Base-by-base conservation (phyloP, 2,888 invertebrate genomes). In the Trachelus iudaicus region DNA sequence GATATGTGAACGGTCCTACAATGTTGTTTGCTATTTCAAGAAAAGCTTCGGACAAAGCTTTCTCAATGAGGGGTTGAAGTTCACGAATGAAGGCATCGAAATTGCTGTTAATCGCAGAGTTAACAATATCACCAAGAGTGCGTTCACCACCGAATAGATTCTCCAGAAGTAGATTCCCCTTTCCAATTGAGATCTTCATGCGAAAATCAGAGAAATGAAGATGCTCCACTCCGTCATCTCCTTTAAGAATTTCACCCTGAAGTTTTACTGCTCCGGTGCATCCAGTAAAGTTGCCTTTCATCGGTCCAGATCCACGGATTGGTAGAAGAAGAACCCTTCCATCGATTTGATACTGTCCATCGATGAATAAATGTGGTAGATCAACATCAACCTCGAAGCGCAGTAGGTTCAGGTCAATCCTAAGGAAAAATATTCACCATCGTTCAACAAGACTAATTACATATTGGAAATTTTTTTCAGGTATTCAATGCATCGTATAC, bases 121-220 rank as follows among this genome's bases (percentile, higher is more conserved):
- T 95, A 0, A 94, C 90, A n/a, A 93, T 91, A 23, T 91, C 90
- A 93, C 95, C 94, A 74, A 95, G 91, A 71, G 92, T 90, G 84
- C 93, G 93, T 85, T 95, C 94, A 11, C 94, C 94, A 31, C 93
- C 93, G 89, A 94, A 94, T 23, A 95, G 92, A 76, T 94, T 94
- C 0, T 94, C 93, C 0, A 95, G 90, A 69, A 90, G 87, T 69
- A 95, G 85, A 40, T 90, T 90, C 85, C 94, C 94, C 85, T 94
- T 94, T 77, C 93, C 93, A 69, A 95, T 85, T 0, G 85, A 81
- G 13, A 91, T 90, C 81, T 92, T 93, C 83, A 95, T 90, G 73
- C 92, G 92, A 37, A 94, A 92, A 23, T 93, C 92, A 33, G 92
- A 91, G 83, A 95, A 93, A 81, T 91, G 90, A 23, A 95, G 76